Evolutionary conservation across 2,113 vertebrate species (phyloP).

Genomic region (Lepidothrix coronata): DNA sequence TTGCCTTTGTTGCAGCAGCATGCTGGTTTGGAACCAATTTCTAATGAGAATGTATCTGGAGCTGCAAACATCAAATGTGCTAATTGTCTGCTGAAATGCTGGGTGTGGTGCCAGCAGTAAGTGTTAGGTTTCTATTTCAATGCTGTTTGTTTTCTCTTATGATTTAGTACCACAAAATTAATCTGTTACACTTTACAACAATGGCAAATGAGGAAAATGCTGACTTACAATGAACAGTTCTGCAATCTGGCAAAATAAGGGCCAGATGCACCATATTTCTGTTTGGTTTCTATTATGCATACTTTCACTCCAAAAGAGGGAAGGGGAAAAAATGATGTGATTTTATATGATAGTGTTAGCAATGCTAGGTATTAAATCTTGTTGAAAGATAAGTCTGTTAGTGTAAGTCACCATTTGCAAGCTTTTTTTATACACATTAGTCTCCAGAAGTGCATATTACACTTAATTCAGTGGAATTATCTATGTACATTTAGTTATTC

Average conservation of each 20-base stretch:
- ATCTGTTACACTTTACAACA: neutral
- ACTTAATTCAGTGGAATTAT: neutral
- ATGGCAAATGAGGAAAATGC: neutral
- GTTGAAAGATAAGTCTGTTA: slow-evolving; percentile 29
- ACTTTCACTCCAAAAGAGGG: neutral
- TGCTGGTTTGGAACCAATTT: slow-evolving; percentile 29
- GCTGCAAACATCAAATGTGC: slow-evolving; percentile 12
- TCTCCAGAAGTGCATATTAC: neutral
- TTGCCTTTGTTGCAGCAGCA: slow-evolving; percentile 31
- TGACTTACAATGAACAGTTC: neutral
- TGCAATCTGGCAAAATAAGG: neutral
- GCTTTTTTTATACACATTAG: neutral
- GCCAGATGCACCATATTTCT: neutral
- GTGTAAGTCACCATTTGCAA: neutral
- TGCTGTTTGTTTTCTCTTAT: slow-evolving; percentile 7
- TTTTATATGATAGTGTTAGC: neutral
- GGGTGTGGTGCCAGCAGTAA: slow-evolving; percentile 19
- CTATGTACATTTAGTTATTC: neutral
- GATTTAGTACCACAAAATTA: neutral
- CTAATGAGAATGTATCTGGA: slow-evolving; percentile 18
- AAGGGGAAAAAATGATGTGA: neutral
- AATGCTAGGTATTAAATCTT: slow-evolving; percentile 1
- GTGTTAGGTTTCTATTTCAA: neutral
- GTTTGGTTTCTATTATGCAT: neutral
- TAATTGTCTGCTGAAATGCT: slow-evolving; percentile 43